Base-by-base conservation (phyloP, 2,888 invertebrate species). In the Psylliodes chrysocephalus region DNA sequence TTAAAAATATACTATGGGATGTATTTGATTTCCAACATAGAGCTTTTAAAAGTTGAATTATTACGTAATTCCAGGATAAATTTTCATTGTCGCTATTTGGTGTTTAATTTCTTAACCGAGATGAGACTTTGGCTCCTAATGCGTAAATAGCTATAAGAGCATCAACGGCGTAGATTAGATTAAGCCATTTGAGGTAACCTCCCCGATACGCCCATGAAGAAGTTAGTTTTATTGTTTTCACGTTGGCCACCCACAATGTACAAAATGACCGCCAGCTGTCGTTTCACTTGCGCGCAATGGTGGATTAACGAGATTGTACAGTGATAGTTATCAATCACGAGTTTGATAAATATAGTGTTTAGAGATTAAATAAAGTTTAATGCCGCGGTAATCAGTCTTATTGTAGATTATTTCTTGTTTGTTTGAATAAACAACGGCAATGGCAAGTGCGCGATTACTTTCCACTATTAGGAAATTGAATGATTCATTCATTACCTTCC, bases 291-390 rank as follows among this genome's bases (percentile, higher is more conserved):
- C 65, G 60, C 63, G 51, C 63, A 57, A 68, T 63, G 52, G 35
- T 42, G 54, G 38, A 57, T 65, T 61, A 65, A 65, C 57, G 57
- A 62, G 62, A 65, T 55, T 49, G 38, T 60, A 49, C 54, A 54
- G 60, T 62, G 66, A 66, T 66, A 66, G 63, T 61, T 56, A 66
- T 66, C 66, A 63, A 66, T 66, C 66, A 66, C 66, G 66, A 66
- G 63, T 56, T 46, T 60, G 66, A 56, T 64, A 52, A 64, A 64
- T 64, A 64, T 56, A 52, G 60, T 56, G 56, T 64, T 64, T 56
- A 19, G 17, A 10, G 28, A 51, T 59, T 51, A 49, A 49, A 49
- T 38, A 49, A 49, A 47, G 35, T 57, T 59, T 40, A 42, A 42
- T 42, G 18, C 42, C 6, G 42, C 42, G 17, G 42, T 18, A 18